Base-by-base conservation (phyloP, 2,888 invertebrate genomes). In the Parnassius orleans region DNA sequence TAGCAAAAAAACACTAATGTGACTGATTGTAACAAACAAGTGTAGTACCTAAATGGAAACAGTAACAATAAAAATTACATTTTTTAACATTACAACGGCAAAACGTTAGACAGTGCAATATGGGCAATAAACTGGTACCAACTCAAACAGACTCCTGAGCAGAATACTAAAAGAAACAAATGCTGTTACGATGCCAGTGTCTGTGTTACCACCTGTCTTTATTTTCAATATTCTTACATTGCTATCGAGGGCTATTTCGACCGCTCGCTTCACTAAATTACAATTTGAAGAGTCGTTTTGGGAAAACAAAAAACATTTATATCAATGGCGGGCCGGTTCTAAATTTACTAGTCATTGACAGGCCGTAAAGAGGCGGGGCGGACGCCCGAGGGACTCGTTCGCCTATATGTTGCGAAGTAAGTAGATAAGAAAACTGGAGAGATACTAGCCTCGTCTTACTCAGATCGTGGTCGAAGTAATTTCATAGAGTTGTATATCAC, bases 241-340 rank as follows among this genome's bases (percentile, higher is more conserved):
- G 65, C 15, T 33, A 14, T 19, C 52, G 55, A 48, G 15, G 65
- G 75, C 78, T 79, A 79, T 80, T 77, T 81, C 81, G 83, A 83
- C 77, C 78, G 69, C 65, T 68, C 69, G 65, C 71, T 63, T 73
- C 79, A 86, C 83, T 91, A 91, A 90, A 90, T 90, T 86, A 90
- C 91, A 86, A 89, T 90, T 84, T 81, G 80, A 84, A 86, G 81
- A 83, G 86, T 79, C 83, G 88, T 86, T 87, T 86, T 85, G 90
- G 90, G 91, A 86, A 81, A 90, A 90, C 90, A 90, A 90, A 90
- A 90, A 91, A 91, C 91, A 91, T 91, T 91, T 89, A 90, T 91
- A 89, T 90, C 90, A 91, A 91, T 90, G 90, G 91, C 72, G 79
- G 81, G 79, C 71, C 81, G 84, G 88, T 86, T 90, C 88, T 89